These are phyloP conservation scores for Falco biarmicus DNA, from an alignment of 2,797 vertebrate genomes.

Conservation along the genomic window DNA sequence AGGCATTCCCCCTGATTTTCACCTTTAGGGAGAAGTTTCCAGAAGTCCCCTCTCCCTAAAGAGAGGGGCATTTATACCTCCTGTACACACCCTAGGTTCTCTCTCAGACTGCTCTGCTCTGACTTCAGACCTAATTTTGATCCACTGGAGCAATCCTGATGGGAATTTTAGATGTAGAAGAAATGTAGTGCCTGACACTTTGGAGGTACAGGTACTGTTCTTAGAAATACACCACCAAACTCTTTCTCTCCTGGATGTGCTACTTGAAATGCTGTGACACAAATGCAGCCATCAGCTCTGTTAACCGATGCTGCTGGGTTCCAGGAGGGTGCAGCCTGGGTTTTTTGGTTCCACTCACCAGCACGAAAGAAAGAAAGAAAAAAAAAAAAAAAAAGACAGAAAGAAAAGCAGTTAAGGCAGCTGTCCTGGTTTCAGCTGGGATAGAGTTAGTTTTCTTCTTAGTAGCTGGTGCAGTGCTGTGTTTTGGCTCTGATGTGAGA, in stretches of 20 bases:
- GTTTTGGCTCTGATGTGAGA: no score
- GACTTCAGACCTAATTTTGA: background rate
- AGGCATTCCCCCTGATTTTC: background rate
- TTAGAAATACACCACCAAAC: background rate
- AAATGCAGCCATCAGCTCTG: background rate
- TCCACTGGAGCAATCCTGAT: background rate
- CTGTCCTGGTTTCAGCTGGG: no score
- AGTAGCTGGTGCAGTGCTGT: no score
- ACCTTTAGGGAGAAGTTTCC: background rate
- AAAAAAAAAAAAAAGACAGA: background rate
- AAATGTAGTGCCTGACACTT: background rate
- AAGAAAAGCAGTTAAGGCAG: background rate
- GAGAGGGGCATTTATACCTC: background rate
- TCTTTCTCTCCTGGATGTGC: background rate
- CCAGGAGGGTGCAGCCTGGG: background rate
- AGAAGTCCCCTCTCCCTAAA: background rate
- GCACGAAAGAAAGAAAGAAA: background rate
- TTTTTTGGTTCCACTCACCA: background rate
- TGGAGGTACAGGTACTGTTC: background rate
- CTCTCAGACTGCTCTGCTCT: background rate
- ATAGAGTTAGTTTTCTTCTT: no score
- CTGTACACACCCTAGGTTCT: background rate
- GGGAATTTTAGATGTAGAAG: background rate
- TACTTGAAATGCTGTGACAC: background rate
- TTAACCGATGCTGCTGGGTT: background rate